Base-by-base conservation (phyloP, 2,113 vertebrate species). In the Otus sunia region DNA sequence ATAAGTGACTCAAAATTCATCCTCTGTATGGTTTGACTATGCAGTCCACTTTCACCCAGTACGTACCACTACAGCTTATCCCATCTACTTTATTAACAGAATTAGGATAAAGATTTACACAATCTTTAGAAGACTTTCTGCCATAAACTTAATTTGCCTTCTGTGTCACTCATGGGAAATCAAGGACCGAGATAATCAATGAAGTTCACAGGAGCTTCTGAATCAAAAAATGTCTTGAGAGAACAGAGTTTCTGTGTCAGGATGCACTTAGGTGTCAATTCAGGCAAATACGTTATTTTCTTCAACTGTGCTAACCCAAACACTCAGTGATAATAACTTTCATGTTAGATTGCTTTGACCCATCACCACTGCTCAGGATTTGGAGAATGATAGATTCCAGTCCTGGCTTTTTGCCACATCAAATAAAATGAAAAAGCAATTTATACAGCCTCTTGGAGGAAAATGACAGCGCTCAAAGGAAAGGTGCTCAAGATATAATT, bases 101-200 rank as follows among this genome's bases (percentile, higher is more conserved):
- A 84, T 74, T 63, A 66, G 37, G 26, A 66, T 29, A 52, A 93
- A 83, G 45, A 88, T 77, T 84, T 55, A 84, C 10, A n/a, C 37
- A 47, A 59, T 77, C 78, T 94, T 92, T 69, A 86, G 75, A 92
- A 86, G 75, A 77, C 52, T 91, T 90, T 94, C 80, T 90, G 56
- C 75, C 76, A 49, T 77, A 77, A 94, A 94, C 92, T 96, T 95
- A 95, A 96, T 97, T 97, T 97, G 83, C 83, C 85, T 96, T 96
- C 94, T 78, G 67, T 80, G 95, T 97, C 97, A 92, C 97, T 97
- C 97, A 82, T 84, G 96, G 97, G 97, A 97, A 96, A 92, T 72
- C 81, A 94, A 52, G 87, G 94, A 92, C 92, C 77, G 94, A 97
- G 91, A 96, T 94, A 96, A 97, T 97, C 96, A 93, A 96, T 96